Evolutionary conservation across 2,797 vertebrate genomes (phyloP), one percentile per base, ranked within the genome.

Genomic region (Peromyscus nudipes): DNA sequence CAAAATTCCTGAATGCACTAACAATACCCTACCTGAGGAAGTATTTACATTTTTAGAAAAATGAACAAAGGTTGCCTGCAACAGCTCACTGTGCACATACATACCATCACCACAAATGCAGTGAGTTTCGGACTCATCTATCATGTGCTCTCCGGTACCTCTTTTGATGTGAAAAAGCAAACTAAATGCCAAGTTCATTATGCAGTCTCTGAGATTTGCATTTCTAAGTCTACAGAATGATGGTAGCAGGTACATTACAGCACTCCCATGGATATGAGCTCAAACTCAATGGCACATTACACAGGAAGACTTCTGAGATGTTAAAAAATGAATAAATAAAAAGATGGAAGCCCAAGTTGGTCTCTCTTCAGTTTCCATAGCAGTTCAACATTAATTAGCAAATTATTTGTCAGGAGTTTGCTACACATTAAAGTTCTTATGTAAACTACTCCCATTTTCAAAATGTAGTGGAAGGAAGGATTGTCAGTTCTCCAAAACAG

Each of bases 151-250:
- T 52, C 6, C 6, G 4, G 4, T 10, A 29, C 43, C 55, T 69
- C 57, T 4, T 10, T 6, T 16, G 67, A 3, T 6, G 6, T 12
- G 27, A 2, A 57, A n/a, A 27, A 43, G 40, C 13, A 46, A 57
- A 31, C 4, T 2, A 29, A 27, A 71, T 16, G 19, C 19, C 29
- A 4, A 0, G 16, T 8, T 21, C 52, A 25, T 6, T 2, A 6
- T 4, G 34, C 14, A 16, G 8, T 75, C 83, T 82, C 79, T 40
- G 43, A 23, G 31, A 13, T 52, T 90, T 40, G 43, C 90, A 62
- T 55, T 89, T 82, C 69, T 34, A 17, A 12, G 40, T 77, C 43
- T 80, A n/a, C 31, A 49, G 11, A 55, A 52, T 19, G 37, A 87
- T 37, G 34, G 12, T 3, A 34, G 55, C 27, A 43, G 37, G 62